A percentile compares a stretch with the other conserved stretches of the same genome.
phyloP scores from a whole-genome alignment of 2,113 vertebrate genomes.

The Siniperca chuatsi region DNA sequence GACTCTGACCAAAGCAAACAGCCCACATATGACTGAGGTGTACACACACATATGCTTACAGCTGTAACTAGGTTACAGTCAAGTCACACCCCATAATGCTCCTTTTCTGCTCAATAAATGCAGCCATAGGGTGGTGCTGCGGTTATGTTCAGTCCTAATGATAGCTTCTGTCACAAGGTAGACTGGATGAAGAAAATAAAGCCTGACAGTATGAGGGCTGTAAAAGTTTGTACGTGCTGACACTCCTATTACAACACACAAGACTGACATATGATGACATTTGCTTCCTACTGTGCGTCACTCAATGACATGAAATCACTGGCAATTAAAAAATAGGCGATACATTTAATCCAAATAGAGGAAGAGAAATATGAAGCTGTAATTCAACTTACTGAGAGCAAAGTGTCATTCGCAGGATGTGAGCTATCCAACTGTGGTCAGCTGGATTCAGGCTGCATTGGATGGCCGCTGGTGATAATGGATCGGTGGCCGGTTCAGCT shows the following conservation, averaged over 20 bases:
- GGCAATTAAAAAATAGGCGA: neutral
- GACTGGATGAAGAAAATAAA: neutral
- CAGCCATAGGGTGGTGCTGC: slow-evolving; percentile 68
- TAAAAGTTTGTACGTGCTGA: slow-evolving; percentile 62
- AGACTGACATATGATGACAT: slow-evolving; percentile 9
- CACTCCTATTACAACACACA: slow-evolving; percentile 29
- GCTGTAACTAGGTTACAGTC: slow-evolving; percentile 64
- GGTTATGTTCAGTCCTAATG: slow-evolving; percentile 5
- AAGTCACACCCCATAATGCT: slow-evolving; percentile 69
- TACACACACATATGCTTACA: slow-evolving; percentile 31
- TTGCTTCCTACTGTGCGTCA: slow-evolving; percentile 51
- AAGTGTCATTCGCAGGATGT: slow-evolving; percentile 54
- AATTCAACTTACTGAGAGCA: slow-evolving; percentile 61
- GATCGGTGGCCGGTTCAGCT: slow-evolving; percentile 68
- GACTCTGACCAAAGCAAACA: slow-evolving; percentile 62
- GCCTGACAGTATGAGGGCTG: neutral
- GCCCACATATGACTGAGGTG: slow-evolving; percentile 46
- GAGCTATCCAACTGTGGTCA: slow-evolving; percentile 43
- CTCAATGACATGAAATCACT: neutral
- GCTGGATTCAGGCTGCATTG: slow-evolving; percentile 50
- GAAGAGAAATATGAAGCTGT: slow-evolving; percentile 22
- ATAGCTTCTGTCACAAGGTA: slow-evolving; percentile 6
- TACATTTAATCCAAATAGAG: neutral
- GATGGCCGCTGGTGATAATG: slow-evolving; percentile 30
- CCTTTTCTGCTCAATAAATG: slow-evolving; percentile 44